Evolutionary conservation across 2,888 invertebrate species (phyloP).

Genomic region (Cephalotes varians): DNA sequence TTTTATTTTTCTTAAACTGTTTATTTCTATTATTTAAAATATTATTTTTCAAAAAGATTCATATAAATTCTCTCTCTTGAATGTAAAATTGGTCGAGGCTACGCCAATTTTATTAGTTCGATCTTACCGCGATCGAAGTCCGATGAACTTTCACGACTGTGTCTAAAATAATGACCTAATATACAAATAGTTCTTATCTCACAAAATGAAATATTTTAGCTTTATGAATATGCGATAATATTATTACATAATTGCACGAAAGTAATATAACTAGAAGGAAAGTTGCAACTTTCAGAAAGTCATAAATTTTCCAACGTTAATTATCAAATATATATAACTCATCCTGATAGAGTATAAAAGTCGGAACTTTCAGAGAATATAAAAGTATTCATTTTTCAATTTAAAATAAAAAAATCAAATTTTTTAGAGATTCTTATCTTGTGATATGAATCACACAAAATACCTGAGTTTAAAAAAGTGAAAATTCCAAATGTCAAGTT

Average conservation of each 20-base stretch:
- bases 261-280: neutral
- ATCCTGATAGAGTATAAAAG: neutral
- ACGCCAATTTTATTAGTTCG: conserved; percentile 38
- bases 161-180: conserved; percentile 52
- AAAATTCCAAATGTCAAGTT: neutral
- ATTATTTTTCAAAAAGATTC: neutral
- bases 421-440: neutral
- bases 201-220: conserved; percentile 1
- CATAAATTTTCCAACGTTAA: neutral
- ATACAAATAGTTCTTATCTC: conserved; percentile 29
- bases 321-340: neutral
- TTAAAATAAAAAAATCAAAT: neutral
- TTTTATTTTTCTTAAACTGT: neutral
- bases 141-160: conserved; percentile 47
- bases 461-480: neutral
- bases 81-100: conserved; percentile 40
- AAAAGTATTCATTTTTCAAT: neutral
- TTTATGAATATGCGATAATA: neutral
- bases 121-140: conserved; percentile 9
- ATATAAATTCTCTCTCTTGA: neutral
- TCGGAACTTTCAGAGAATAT: neutral
- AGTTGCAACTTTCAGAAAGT: neutral
- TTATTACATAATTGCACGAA: neutral
- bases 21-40: neutral
- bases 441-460: neutral